Evolutionary conservation across 2,113 vertebrate species (phyloP).

Genomic region (Thryonomys swinderianus): DNA sequence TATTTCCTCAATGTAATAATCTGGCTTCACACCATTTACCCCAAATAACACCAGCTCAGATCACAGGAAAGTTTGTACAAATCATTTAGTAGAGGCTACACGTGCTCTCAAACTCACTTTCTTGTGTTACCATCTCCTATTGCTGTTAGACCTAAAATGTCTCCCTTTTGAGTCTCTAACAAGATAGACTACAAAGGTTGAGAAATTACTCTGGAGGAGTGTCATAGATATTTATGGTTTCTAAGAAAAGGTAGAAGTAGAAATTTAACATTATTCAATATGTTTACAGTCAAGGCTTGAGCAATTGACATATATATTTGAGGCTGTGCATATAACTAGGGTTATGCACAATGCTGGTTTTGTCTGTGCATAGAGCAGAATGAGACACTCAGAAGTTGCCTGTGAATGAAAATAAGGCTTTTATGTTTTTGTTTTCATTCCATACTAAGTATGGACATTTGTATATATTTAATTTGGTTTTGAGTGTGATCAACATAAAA

Average conservation of each 20-base stretch:
- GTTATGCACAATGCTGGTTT: background rate
- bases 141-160: background rate
- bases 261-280: background rate
- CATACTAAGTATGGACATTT: background rate
- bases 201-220: slow-evolving; percentile 13
- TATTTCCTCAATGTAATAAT: background rate
- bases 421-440: background rate
- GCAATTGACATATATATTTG: slow-evolving; percentile 19
- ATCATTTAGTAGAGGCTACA: background rate
- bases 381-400: background rate
- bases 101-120: background rate
- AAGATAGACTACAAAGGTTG: background rate
- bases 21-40: background rate
- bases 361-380: too few species aligned
- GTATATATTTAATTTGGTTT: slow-evolving; percentile 43
- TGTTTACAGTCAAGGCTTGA: background rate
- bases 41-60: background rate
- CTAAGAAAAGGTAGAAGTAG: background rate
- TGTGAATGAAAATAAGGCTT: background rate
- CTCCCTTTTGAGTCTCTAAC: background rate
- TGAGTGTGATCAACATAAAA: background rate
- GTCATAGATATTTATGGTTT: background rate
- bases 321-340: background rate
- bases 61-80: background rate
- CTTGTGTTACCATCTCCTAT: background rate